phyloP scores from a whole-genome alignment of 2,888 invertebrate species.

The Drosophila affinis region DNA sequence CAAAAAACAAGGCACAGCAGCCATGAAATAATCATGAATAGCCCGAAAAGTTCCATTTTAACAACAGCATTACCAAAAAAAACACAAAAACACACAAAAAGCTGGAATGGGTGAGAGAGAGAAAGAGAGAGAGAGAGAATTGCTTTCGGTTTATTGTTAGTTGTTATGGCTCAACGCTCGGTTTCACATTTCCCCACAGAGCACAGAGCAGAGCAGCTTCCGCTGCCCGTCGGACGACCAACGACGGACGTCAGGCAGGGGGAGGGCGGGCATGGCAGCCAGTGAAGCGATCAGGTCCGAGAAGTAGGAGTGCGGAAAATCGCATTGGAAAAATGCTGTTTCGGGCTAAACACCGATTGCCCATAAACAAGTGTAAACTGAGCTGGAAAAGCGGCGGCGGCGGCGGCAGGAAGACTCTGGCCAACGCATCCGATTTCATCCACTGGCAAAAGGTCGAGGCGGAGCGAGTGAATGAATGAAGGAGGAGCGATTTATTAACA shows the following conservation, averaged over 20 bases:
- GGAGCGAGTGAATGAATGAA: neutral
- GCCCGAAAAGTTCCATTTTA: constrained; percentile 67
- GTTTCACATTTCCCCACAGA: constrained; percentile 74
- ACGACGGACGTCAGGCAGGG: neutral
- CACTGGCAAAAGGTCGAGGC: constrained; percentile 51
- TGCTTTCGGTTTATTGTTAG: constrained; percentile 49
- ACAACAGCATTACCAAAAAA: constrained; percentile 58
- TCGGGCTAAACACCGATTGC: constrained; percentile 66
- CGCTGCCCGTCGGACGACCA: constrained; percentile 55
- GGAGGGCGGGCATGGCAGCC: constrained; percentile 1
- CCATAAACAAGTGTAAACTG: constrained; percentile 70
- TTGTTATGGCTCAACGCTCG: constrained; percentile 69
- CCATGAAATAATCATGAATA: constrained; percentile 63
- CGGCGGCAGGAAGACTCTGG: constrained; percentile 54
- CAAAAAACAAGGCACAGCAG: constrained; percentile 47
- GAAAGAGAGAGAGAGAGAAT: constrained; percentile 38
- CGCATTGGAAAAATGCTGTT: constrained; percentile 39
- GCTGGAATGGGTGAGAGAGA: neutral
- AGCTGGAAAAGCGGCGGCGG: constrained; percentile 48
- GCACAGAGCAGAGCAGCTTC: constrained; percentile 55
- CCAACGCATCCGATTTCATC: constrained; percentile 67
- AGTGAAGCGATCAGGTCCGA: constrained; percentile 51
- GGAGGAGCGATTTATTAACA: constrained; percentile 57
- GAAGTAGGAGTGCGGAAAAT: constrained; percentile 35
- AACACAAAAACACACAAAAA: constrained; percentile 19